Evolutionary conservation across 2,888 invertebrate species (phyloP).

Genomic region (Saturnia pavonia): DNA sequence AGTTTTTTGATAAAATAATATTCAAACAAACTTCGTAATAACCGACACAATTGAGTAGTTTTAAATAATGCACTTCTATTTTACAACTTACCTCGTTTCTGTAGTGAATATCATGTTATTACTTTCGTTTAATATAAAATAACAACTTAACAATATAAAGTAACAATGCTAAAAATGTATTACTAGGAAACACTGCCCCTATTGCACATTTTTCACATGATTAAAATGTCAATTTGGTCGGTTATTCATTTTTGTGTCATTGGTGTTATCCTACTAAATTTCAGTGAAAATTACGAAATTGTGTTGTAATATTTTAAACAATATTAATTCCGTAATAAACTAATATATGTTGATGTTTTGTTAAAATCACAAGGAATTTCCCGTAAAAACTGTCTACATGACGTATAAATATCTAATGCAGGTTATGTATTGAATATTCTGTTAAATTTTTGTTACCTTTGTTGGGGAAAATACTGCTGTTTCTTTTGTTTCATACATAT

Average conservation of each 20-base stretch:
- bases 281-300: background rate
- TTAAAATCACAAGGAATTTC: background rate
- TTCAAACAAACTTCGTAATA: background rate
- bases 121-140: too few species aligned
- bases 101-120: background rate
- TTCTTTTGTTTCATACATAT: background rate
- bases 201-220: background rate
- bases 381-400: background rate
- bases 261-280: conserved; percentile 1
- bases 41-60: background rate
- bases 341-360: background rate
- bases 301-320: background rate
- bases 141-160: too few species aligned
- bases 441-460: background rate
- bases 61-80: background rate
- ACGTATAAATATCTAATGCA: background rate
- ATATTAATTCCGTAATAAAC: background rate
- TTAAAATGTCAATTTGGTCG: conserved; percentile 2
- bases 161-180: background rate
- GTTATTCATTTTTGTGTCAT: conserved; percentile 9
- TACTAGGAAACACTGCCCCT: background rate
- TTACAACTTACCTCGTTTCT: background rate
- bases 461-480: background rate
- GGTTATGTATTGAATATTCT: background rate
- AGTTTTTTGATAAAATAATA: background rate